Evolutionary conservation across 92 coral and sea anemone species (phyloP).

Genomic region (Phymanthus crucifer): DNA sequence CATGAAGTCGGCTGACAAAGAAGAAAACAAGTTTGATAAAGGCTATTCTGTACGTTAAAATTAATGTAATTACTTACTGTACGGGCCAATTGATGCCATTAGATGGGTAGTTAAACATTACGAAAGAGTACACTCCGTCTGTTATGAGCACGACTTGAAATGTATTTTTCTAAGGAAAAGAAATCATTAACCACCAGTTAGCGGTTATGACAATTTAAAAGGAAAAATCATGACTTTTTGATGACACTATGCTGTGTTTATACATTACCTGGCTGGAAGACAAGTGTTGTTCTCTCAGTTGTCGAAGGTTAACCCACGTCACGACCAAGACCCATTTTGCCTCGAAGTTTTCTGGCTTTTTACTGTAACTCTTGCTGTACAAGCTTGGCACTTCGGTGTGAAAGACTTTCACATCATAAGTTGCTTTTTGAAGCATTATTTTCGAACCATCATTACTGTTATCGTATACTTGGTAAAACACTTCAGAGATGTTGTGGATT

Average conservation of each 20-base stretch:
- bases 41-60: background rate
- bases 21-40: background rate
- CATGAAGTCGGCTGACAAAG: no score
- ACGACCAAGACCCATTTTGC: conserved; percentile 38
- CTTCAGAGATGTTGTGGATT: conserved; percentile 3
- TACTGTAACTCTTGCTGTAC: background rate
- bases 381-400: background rate
- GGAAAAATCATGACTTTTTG: no score
- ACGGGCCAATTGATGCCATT: background rate
- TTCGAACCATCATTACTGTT: background rate
- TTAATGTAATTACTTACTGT: background rate
- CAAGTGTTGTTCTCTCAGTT: background rate
- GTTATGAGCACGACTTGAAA: background rate
- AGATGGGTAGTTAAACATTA: background rate
- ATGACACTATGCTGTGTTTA: no score
- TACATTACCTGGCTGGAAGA: background rate
- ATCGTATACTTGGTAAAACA: conserved; percentile 29
- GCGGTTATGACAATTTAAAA: no score
- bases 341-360: background rate
- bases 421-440: conserved; percentile 9
- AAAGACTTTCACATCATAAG: conserved; percentile 13
- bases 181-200: no score
- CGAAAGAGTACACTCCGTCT: background rate
- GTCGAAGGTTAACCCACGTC: conserved; percentile 31
- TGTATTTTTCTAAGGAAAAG: background rate